Conservation (phyloP, 2,797 vertebrate genomes). For the Rhyacichthys aspro region DNA sequence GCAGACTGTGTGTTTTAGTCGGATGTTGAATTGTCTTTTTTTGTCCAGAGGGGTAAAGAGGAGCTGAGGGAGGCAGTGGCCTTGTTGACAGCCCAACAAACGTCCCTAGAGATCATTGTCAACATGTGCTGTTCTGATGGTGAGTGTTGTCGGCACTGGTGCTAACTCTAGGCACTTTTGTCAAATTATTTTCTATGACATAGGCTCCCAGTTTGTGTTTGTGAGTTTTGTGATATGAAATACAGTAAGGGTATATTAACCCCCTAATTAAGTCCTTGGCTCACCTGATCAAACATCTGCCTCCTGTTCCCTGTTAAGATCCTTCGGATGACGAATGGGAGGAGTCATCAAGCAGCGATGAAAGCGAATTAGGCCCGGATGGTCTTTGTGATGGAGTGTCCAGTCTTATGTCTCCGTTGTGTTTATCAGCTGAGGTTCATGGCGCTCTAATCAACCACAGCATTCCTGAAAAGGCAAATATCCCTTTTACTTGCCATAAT, state of each 20-base stretch:
- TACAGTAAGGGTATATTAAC: not conserved
- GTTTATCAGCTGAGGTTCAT: slow-evolving; percentile 92
- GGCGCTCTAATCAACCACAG: slow-evolving; percentile 85
- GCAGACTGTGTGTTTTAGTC: slow-evolving; percentile 34
- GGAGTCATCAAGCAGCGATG: slow-evolving; percentile 93
- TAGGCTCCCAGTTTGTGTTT: slow-evolving; percentile 25
- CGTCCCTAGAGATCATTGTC: slow-evolving; percentile 94
- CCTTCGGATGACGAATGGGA: slow-evolving; percentile 96
- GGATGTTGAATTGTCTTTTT: slow-evolving; percentile 60
- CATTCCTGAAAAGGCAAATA: slow-evolving; percentile 90
- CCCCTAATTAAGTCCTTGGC: not conserved
- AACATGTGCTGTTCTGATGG: slow-evolving; percentile 98
- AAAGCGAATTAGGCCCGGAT: slow-evolving; percentile 89
- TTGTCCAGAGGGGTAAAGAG: slow-evolving; percentile 83
- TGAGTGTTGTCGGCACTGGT: slow-evolving; percentile 72
- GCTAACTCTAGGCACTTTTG: slow-evolving; percentile 50
- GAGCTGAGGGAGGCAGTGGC: slow-evolving; percentile 89
- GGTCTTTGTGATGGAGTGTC: slow-evolving; percentile 78
- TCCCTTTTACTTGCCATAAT: not conserved
- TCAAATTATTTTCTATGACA: slow-evolving; percentile 58
- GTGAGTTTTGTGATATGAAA: not conserved
- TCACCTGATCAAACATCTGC: slow-evolving; percentile 4
- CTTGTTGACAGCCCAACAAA: slow-evolving; percentile 94
- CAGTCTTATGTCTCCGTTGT: slow-evolving; percentile 88
- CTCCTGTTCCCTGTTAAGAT: slow-evolving; percentile 69